A percentile compares a stretch with the other conserved stretches of the same genome.
Conservation (phyloP, 2,888 invertebrate genomes). For the Oligia latruncula region DNA sequence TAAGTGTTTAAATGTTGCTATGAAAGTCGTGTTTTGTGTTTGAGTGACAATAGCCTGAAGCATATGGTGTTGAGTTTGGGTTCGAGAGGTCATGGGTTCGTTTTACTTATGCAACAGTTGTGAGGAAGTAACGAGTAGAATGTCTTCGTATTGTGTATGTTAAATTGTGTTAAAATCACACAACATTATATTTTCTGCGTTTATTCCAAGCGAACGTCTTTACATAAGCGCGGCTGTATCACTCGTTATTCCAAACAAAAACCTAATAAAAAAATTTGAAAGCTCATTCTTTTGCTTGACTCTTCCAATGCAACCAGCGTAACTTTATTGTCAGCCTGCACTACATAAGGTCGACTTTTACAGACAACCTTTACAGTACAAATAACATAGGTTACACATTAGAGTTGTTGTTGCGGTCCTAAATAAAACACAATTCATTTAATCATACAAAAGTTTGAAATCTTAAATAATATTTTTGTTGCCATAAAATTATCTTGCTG, state of each 20-base stretch:
- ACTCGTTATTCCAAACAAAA: not conserved
- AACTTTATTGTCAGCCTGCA: not conserved
- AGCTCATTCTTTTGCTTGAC: not conserved
- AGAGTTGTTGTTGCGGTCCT: not conserved
- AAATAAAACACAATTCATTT: not conserved
- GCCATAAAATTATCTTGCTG: not conserved
- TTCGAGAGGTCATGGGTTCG: slow-evolving; percentile 10
- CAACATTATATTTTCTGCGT: not conserved
- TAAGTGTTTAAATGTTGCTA: slow-evolving; percentile 53
- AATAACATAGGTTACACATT: not conserved
- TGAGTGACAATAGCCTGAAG: slow-evolving; percentile 3
- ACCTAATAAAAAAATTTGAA: not conserved
- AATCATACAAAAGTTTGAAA: too few relatives aligned
- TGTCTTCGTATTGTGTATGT: not conserved
- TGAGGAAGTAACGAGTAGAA: not conserved
- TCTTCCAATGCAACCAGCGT: not conserved
- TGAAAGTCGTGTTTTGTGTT: slow-evolving; percentile 49
- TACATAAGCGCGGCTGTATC: not conserved
- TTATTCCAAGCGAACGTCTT: not conserved
- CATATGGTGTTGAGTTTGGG: slow-evolving; percentile 29
- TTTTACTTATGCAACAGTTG: slow-evolving; percentile 30
- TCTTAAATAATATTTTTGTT: not conserved
- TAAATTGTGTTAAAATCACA: not conserved
- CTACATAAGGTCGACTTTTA: not conserved
- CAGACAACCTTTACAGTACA: not conserved